Conservation (phyloP, 2,113 vertebrate species). For the Bubo scandiacus region DNA sequence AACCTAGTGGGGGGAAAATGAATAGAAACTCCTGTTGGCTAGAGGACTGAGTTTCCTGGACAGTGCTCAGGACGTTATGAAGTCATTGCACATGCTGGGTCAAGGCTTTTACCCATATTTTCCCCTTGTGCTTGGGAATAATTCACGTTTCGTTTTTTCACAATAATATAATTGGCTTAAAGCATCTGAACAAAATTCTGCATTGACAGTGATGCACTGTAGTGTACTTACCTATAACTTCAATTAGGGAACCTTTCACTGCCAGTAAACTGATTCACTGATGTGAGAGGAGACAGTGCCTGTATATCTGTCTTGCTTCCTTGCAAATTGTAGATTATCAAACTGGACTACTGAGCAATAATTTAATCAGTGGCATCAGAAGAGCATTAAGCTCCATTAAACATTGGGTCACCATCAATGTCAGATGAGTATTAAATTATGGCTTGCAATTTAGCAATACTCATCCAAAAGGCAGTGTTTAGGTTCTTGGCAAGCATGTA, state of each 20-base stretch:
- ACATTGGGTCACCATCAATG: constrained; percentile 51
- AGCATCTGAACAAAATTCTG: not conserved
- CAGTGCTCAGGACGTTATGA: constrained; percentile 63
- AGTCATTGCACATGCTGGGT: constrained; percentile 64
- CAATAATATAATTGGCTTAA: constrained; percentile 24
- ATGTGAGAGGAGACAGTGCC: constrained; percentile 40
- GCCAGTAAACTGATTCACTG: constrained; percentile 20
- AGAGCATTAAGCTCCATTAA: constrained; percentile 70
- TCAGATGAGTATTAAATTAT: constrained; percentile 70
- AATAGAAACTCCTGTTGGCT: constrained; percentile 63
- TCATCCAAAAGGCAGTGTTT: constrained; percentile 57
- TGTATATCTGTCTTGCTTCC: constrained; percentile 44
- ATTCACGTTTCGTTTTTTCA: not conserved
- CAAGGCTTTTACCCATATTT: constrained; percentile 52
- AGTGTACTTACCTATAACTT: constrained; percentile 41
- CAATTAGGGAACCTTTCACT: constrained; percentile 35
- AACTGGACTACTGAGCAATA: constrained; percentile 62
- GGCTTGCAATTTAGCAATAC: constrained; percentile 52
- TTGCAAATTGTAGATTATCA: constrained; percentile 46
- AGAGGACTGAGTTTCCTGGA: constrained; percentile 62
- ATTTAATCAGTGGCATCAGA: constrained; percentile 68
- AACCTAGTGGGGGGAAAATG: constrained; percentile 47
- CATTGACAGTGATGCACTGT: not conserved
- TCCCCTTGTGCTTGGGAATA: constrained; percentile 15
- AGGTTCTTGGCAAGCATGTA: constrained; percentile 51